Base-by-base conservation (phyloP, 2,113 vertebrate species). In the Ochotona curzoniae region DNA sequence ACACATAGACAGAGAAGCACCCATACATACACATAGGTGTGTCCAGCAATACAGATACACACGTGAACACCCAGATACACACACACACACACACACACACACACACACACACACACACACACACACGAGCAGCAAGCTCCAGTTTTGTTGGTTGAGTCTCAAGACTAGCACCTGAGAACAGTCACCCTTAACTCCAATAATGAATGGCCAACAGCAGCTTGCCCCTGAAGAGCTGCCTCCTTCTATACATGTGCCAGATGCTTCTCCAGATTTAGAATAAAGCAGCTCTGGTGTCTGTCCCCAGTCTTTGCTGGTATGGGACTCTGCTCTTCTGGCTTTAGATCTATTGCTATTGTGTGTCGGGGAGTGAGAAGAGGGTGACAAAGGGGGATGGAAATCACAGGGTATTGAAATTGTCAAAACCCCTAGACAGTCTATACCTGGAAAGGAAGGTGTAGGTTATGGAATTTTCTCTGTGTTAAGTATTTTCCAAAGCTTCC, bases 401-500 rank as follows among this genome's bases (percentile, higher is more conserved):
- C 23, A n/a, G 54, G 30, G 54, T 25, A 73, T 75, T 79, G 38
- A 66, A 74, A 64, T 30, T 14, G 57, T 15, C 69, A 64, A 90
- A 70, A 14, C 30, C 21, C 30, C 23, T 23, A 51, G 47, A 11
- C 47, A 18, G 11, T 7, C 47, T 66, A 5, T 12, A 10, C 5
- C 70, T 66, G 79, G 30, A 89, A 84, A 90, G 32, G 13, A 61
- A 73, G 84, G 70, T 15, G 54, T 80, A 83, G 51, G 74, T 3
- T 21, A 64, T 14, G 71, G 57, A 25, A 82, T 86, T 94, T 78
- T 14, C 47, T 74, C 18, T 69, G 44, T 64, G n/a, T 26, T 64
- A 7, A 70, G 17, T 70, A 14, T 67, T 35, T 60, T 14, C 7
- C n/a, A 61, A 12, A 28, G n/a, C 90, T 85, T 15, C 9, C 23